Evolutionary conservation across 2,797 vertebrate genomes (phyloP).

Genomic region (Melanotaenia trifasciata): DNA sequence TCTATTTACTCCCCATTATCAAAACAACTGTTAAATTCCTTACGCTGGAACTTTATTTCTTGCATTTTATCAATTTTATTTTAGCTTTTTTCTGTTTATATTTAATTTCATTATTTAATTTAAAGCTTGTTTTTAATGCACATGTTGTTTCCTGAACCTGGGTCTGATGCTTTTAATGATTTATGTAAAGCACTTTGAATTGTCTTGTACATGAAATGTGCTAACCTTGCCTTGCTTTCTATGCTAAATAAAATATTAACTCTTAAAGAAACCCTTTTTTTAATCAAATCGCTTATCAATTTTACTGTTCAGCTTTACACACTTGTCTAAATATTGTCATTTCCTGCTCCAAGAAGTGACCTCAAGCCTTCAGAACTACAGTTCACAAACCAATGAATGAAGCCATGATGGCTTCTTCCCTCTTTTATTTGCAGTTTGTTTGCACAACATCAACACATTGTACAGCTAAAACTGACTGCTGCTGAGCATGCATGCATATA

Average conservation of each 20-base stretch:
- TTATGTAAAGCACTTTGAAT: too few relatives aligned
- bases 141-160: too few relatives aligned
- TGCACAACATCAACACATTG: not conserved
- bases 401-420: not conserved
- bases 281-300: not conserved
- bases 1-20: too few relatives aligned
- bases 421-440: not conserved
- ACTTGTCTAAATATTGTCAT: not conserved
- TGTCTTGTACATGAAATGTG: too few relatives aligned
- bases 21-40: too few relatives aligned
- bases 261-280: not conserved
- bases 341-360: not conserved
- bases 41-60: too few relatives aligned
- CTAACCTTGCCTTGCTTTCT: not conserved
- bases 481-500: constrained; percentile 5
- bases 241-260: not conserved
- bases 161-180: too few relatives aligned
- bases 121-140: too few relatives aligned
- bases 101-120: too few relatives aligned
- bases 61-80: too few relatives aligned
- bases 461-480: constrained; percentile 1
- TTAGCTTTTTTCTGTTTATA: too few relatives aligned
- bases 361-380: not conserved
- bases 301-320: too few relatives aligned
- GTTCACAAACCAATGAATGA: not conserved